phyloP scores from a whole-genome alignment of 53 echinoderm and acorn worm species.

The Paelopatides confundens region DNA sequence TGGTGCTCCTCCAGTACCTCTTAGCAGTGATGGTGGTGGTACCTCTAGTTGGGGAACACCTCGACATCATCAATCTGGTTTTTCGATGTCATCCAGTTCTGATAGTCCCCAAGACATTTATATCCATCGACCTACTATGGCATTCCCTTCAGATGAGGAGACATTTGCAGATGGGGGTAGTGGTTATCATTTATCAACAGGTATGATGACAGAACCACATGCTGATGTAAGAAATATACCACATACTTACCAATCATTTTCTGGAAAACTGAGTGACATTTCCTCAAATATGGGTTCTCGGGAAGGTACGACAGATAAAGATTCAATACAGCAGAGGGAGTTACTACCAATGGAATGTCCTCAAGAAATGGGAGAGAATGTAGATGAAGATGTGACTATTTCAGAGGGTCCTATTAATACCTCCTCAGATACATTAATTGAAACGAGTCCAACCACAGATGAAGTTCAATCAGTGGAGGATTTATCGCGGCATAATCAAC shows the following conservation, averaged over 20 bases:
- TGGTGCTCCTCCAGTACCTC: not conserved
- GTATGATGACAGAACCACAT: not conserved
- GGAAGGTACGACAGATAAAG: too few species aligned
- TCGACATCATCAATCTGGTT: not conserved
- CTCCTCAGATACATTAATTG: not conserved
- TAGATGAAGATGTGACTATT: not conserved
- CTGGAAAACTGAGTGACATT: not conserved
- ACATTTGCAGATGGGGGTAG: not conserved
- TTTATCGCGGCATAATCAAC: not conserved
- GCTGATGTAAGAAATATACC: not conserved
- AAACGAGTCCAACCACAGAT: not conserved
- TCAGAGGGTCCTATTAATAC: slow-evolving; percentile 35
- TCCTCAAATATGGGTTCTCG: too few species aligned
- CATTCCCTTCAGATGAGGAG: not conserved
- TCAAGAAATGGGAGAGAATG: not conserved
- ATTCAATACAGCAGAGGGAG: not conserved
- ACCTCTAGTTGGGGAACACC: slow-evolving; percentile 23
- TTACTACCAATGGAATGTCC: not conserved
- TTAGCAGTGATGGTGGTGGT: not conserved
- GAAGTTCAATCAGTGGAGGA: not conserved
- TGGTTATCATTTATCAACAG: too few species aligned
- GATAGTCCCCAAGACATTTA: not conserved
- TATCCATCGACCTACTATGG: slow-evolving; percentile 16
- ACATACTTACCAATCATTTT: not conserved
- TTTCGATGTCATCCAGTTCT: not conserved